Percentiles rank a stretch among this genome's conserved stretches.
Conservation (phyloP, 2,888 invertebrate genomes). For the Priocnemis perturbator region DNA sequence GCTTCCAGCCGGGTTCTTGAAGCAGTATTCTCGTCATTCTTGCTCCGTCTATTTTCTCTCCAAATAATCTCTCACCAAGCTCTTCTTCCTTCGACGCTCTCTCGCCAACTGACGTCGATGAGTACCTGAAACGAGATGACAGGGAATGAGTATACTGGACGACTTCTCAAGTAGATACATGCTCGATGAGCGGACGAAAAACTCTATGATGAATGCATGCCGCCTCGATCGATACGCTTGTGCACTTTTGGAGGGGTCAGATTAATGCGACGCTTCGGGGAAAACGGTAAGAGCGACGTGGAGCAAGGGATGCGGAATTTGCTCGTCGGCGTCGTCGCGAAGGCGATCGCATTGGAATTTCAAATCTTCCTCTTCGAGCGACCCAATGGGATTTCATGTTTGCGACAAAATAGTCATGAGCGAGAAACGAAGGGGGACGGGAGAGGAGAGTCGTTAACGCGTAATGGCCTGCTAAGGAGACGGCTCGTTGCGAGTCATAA, state of each 20-base stretch:
- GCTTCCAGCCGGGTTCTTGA: slow-evolving; percentile 73
- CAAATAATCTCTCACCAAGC: neutral
- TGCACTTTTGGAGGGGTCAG: too few species aligned
- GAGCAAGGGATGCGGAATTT: neutral
- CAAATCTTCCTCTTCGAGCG: neutral
- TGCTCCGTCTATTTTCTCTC: neutral
- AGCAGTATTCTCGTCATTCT: slow-evolving; percentile 67
- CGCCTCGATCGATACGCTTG: too few species aligned
- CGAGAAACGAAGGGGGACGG: neutral
- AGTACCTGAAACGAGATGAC: neutral
- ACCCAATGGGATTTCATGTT: neutral
- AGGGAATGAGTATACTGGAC: neutral
- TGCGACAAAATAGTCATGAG: neutral
- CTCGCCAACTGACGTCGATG: slow-evolving; percentile 1
- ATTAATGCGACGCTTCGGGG: too few species aligned
- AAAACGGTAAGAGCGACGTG: neutral
- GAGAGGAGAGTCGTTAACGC: neutral
- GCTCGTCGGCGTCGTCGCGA: too few species aligned
- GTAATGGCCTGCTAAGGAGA: neutral
- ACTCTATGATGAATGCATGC: too few species aligned
- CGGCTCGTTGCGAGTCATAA: too few species aligned
- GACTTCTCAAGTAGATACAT: too few species aligned
- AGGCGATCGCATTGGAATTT: neutral
- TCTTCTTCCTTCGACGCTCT: neutral
- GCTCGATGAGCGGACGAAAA: too few species aligned